Evolutionary conservation across 92 coral and sea anemone genomes (phyloP).

Genomic region (Scolanthus callimorphus): DNA sequence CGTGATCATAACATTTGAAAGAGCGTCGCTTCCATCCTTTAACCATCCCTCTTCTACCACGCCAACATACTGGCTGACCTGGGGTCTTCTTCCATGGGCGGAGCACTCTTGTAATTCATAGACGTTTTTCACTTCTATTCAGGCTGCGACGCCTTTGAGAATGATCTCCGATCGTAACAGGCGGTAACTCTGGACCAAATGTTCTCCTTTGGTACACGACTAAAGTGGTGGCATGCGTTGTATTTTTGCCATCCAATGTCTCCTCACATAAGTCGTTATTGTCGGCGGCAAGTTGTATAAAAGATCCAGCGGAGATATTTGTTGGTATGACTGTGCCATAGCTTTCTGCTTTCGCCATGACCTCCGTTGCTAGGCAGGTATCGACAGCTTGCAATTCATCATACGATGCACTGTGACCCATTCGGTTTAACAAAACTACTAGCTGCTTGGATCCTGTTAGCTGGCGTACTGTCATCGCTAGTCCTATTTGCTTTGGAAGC

Average conservation of each 20-base stretch:
- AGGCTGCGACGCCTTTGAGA: conserved; percentile 12
- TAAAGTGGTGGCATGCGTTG: conserved; percentile 26
- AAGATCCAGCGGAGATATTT: conserved; percentile 7
- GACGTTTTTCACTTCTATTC: conserved; percentile 19
- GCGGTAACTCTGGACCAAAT: conserved; percentile 32
- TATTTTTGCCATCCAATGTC: conserved; percentile 21
- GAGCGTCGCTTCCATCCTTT: conserved; percentile 9
- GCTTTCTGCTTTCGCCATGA: conserved; percentile 23
- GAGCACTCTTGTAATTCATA: conserved; percentile 29
- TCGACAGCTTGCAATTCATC: conserved; percentile 22
- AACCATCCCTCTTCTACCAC: conserved; percentile 9
- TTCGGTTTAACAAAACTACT: conserved; percentile 24
- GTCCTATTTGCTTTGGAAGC: conserved; percentile 40
- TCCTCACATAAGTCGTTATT: conserved; percentile 15
- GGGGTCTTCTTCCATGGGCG: conserved; percentile 20
- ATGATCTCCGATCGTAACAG: conserved; percentile 19
- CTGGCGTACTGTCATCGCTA: conserved; percentile 49
- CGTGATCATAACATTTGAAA: background rate
- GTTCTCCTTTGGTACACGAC: conserved; percentile 17
- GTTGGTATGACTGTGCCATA: conserved; percentile 22
- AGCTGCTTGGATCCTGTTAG: conserved; percentile 39
- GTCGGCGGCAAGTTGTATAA: conserved; percentile 4
- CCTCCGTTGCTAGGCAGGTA: conserved; percentile 25
- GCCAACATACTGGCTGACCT: conserved; percentile 18
- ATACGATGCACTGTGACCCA: conserved; percentile 31